A percentile compares a stretch with the other conserved stretches of the same genome.
Evolutionary conservation across 1,140 invertebrate species (phyloP).

Genomic region (Lepidostoma basale): DNA sequence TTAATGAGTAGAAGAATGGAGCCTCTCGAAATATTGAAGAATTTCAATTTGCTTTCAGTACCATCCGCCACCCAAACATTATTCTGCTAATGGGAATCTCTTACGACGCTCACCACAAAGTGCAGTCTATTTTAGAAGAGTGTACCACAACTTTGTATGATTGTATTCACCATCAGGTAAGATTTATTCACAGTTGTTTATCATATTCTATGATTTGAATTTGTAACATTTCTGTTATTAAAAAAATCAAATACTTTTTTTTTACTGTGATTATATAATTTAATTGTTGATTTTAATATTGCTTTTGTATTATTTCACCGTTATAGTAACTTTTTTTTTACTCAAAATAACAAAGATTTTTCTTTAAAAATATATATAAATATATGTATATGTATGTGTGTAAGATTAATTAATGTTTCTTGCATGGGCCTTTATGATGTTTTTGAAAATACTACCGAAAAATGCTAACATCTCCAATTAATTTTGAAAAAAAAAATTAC

Average conservation of each 20-base stretch:
- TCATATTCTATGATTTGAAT: too few species aligned
- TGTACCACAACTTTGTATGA: slow-evolving; percentile 52
- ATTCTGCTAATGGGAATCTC: slow-evolving; percentile 57
- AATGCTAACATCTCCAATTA: too few species aligned
- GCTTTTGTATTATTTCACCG: not conserved
- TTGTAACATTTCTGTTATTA: too few species aligned
- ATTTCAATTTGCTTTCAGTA: slow-evolving; percentile 49
- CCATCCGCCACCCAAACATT: slow-evolving; percentile 59
- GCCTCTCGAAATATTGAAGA: not conserved
- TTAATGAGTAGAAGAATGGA: not conserved
- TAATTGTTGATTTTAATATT: not conserved
- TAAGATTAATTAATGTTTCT: too few species aligned
- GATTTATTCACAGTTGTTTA: too few species aligned
- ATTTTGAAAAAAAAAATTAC: too few species aligned
- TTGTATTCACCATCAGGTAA: slow-evolving; percentile 55
- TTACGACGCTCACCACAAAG: slow-evolving; percentile 51
- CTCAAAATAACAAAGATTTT: not conserved
- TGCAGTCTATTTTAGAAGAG: slow-evolving; percentile 56
- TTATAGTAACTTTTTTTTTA: not conserved
- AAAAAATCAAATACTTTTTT: not conserved
- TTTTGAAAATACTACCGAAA: too few species aligned
- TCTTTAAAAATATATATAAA: not conserved
- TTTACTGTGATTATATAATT: not conserved
- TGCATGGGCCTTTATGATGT: too few species aligned
- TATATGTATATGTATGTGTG: too few species aligned